Base-by-base conservation (phyloP, 2,113 vertebrate genomes). In the Equus quagga region DNA sequence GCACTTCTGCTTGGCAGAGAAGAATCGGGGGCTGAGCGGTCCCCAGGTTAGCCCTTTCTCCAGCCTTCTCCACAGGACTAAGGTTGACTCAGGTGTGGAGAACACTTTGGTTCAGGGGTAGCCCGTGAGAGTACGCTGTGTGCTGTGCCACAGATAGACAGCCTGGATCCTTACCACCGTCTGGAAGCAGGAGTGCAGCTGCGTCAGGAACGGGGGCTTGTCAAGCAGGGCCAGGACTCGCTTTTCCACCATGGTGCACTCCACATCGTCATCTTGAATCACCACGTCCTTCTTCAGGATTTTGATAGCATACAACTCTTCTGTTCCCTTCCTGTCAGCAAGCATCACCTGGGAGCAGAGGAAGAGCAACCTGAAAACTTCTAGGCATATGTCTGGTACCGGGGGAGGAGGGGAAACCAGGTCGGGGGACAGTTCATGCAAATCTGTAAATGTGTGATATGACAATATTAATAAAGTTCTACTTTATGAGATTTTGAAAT, bases 251-350 rank as follows among this genome's bases (percentile, higher is more conserved):
- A 99, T 99, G 24, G 99, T 99, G 92, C 99, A 99, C 94, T 99
- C 99, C 9, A 99, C 99, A 0, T 99, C 99, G 1, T 99, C 99
- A 0, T 99, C 99, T 98, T 99, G 99, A 98, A 99, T 99, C 97
- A 99, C 99, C n/a, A 99, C 99, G 0, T 99, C 99, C 96, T 99
- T 99, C 97, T 99, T 99, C 96, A 99, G 98, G 98, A 99, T 99
- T 98, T 99, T 99, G 98, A 99, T 98, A 56, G 99, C 99, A 0
- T 99, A 99, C 67, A 99, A 99, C 95, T 99, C 99, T 92, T 99
- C 99, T 0, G 99, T 99, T 2, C 99, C 99, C 97, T 99, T 99
- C 99, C 99, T 99, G 98, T 99, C 99, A 0, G 99, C 99, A 67
- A 99, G 98, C 99, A 99, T 99, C 94, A 99, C 99, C 99, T 99